phyloP scores from a whole-genome alignment of 2,888 invertebrate species.

The Oxytorus armatus region DNA sequence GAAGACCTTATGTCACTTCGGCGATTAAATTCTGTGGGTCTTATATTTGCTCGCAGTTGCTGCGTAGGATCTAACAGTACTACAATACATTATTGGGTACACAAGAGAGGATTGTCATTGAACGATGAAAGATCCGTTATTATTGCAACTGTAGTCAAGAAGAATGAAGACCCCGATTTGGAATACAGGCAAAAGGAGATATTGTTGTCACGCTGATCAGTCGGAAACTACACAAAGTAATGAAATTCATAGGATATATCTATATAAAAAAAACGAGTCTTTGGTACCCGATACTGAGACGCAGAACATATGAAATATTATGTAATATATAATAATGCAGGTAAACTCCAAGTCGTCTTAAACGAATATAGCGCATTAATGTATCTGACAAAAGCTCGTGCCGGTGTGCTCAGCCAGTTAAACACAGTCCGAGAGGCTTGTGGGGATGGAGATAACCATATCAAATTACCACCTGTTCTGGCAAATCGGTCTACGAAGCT shows the following conservation, averaged over 20 bases:
- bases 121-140: slow-evolving; percentile 21
- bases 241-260: not conserved
- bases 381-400: slow-evolving; percentile 17
- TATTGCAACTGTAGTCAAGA: not conserved
- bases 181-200: not conserved
- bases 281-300: not conserved
- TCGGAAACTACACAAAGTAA: not conserved
- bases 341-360: too few species aligned
- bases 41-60: too few species aligned
- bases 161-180: not conserved
- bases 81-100: not conserved
- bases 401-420: slow-evolving; percentile 24
- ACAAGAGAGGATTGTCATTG: slow-evolving; percentile 6
- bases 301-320: too few species aligned
- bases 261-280: not conserved
- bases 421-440: slow-evolving; percentile 39
- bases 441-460: slow-evolving; percentile 62
- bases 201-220: slow-evolving; percentile 1
- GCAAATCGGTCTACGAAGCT: slow-evolving; percentile 51
- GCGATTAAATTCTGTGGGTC: too few species aligned
- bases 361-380: not conserved
- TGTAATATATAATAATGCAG: too few species aligned
- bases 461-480: slow-evolving; percentile 55
- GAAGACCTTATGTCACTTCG: too few species aligned
- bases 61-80: not conserved